Conservation (phyloP, 2,888 invertebrate species). For the Microplitis deprimator region DNA sequence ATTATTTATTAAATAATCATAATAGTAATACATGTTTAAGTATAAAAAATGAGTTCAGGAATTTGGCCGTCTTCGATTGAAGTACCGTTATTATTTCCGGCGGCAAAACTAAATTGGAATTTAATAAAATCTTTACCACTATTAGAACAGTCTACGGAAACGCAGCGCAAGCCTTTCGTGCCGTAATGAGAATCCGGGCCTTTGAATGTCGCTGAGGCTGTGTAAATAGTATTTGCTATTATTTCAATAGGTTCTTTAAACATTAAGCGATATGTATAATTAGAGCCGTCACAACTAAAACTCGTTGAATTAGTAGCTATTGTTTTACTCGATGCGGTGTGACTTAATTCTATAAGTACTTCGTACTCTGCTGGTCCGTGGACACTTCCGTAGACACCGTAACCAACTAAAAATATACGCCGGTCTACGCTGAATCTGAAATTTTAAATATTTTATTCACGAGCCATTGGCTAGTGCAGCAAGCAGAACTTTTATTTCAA, state of each 20-base stretch:
- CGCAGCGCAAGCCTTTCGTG: conserved; percentile 83
- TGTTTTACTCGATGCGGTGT: conserved; percentile 82
- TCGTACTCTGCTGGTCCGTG: conserved; percentile 85
- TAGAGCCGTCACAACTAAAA: conserved; percentile 85
- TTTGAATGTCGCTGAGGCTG: conserved; percentile 86
- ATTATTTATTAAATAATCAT: not conserved
- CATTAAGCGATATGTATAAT: conserved; percentile 84
- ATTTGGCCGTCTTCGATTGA: conserved; percentile 91
- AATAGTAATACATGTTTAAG: conserved; percentile 64
- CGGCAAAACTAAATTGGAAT: conserved; percentile 87
- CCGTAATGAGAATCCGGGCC: conserved; percentile 92
- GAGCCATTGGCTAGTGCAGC: not conserved
- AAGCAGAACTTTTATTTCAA: too few species aligned
- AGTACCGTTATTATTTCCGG: conserved; percentile 90
- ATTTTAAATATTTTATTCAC: conserved; percentile 42
- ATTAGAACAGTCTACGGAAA: conserved; percentile 80
- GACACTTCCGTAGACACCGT: conserved; percentile 88
- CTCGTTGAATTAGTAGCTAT: conserved; percentile 83
- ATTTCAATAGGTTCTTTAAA: conserved; percentile 90
- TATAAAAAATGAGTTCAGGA: conserved; percentile 88
- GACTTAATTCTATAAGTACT: conserved; percentile 83
- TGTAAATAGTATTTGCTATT: conserved; percentile 83
- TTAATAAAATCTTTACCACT: conserved; percentile 83
- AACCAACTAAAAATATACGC: conserved; percentile 86
- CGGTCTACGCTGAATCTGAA: conserved; percentile 84